Conservation (phyloP, 2,797 vertebrate genomes). For the Lacerta agilis region DNA sequence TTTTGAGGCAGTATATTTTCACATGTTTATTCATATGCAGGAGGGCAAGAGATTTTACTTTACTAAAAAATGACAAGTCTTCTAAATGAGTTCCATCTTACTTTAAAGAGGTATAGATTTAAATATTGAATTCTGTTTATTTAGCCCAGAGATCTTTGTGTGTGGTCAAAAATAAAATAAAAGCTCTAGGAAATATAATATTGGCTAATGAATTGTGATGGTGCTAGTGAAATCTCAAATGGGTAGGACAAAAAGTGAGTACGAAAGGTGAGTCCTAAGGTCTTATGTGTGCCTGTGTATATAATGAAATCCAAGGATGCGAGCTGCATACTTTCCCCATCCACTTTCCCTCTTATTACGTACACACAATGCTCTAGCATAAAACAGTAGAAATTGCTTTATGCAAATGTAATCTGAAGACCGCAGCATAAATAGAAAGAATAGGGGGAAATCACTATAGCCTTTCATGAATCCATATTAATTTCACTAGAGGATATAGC, state of each 20-base stretch:
- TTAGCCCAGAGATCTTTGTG: conserved; percentile 36
- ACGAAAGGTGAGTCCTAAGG: conserved; percentile 66
- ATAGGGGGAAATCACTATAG: conserved; percentile 23
- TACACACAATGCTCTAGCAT: conserved; percentile 50
- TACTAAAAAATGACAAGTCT: neutral
- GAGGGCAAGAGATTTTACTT: neutral
- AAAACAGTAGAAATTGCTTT: conserved; percentile 61
- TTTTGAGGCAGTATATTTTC: neutral
- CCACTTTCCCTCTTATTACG: conserved; percentile 20
- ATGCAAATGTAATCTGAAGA: conserved; percentile 40
- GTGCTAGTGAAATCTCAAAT: conserved; percentile 54
- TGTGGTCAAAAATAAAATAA: neutral
- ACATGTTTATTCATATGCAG: neutral
- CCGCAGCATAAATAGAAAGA: conserved; percentile 5
- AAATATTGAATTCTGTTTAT: conserved; percentile 55
- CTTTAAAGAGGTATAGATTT: conserved; percentile 8
- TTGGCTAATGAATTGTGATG: conserved; percentile 50
- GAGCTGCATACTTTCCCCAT: conserved; percentile 46
- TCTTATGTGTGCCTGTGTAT: conserved; percentile 5
- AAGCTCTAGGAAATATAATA: conserved; percentile 53
- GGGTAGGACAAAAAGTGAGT: conserved; percentile 33
- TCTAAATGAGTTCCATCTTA: conserved; percentile 16
- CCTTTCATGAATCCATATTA: conserved; percentile 41
- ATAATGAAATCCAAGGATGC: conserved; percentile 56
- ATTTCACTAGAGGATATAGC: conserved; percentile 56